These are phyloP conservation scores for Fregata magnificens DNA, from an alignment of 2,113 vertebrate genomes.

Conservation along the genomic window DNA sequence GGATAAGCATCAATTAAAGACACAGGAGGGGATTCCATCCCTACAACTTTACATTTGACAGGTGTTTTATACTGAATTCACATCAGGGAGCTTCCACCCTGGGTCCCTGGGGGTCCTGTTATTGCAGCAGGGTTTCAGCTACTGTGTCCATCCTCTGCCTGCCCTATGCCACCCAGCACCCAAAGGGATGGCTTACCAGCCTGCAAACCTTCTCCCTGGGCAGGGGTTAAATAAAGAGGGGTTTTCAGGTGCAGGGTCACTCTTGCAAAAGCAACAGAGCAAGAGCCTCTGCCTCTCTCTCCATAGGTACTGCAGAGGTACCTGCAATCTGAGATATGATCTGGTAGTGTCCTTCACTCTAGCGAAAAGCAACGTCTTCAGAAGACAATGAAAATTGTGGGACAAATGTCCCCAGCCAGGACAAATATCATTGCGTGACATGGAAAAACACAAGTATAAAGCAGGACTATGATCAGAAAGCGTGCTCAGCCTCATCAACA, in stretches of 20 bases:
- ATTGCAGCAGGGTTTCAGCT: background rate
- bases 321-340: background rate
- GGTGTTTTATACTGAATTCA: background rate
- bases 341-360: background rate
- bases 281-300: background rate
- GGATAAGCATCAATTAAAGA: background rate
- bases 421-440: background rate
- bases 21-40: background rate
- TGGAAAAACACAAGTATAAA: background rate
- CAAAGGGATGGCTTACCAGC: background rate
- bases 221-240: background rate
- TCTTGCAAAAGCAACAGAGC: background rate
- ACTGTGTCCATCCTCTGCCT: background rate
- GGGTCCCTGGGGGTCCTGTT: background rate
- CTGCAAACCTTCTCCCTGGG: background rate
- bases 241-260: background rate
- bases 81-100: background rate
- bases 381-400: background rate
- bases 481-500: background rate
- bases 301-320: background rate
- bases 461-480: background rate
- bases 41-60: background rate
- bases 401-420: background rate
- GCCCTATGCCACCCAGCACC: fast-evolving
- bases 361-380: background rate